A percentile compares a stretch with the other conserved stretches of the same genome.
phyloP scores from a whole-genome alignment of 2,113 vertebrate species.

The Andinoacara biseriatus region DNA sequence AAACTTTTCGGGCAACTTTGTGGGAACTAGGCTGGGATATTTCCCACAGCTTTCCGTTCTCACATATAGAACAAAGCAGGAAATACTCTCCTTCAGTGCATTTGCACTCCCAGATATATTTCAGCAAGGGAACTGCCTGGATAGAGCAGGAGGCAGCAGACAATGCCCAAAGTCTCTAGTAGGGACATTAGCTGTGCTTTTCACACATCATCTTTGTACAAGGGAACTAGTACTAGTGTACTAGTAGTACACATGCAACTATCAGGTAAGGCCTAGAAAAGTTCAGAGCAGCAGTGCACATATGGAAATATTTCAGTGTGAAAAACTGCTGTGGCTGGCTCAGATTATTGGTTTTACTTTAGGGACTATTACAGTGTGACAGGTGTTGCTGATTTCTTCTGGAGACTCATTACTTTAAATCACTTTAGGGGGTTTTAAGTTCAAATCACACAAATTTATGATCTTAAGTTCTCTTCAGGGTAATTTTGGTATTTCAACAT shows the following conservation, averaged over 20 bases:
- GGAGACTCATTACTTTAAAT: background rate
- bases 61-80: too few species aligned
- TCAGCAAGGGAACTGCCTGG: background rate
- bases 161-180: accelerated
- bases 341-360: background rate
- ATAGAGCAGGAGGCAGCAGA: background rate
- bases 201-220: background rate
- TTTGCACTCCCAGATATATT: background rate
- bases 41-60: too few species aligned
- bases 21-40: too few species aligned
- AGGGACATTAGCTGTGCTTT: background rate
- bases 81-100: background rate
- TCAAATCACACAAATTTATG: slow-evolving; percentile 1
- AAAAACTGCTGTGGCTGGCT: background rate
- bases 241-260: background rate
- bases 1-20: background rate
- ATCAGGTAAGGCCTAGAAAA: background rate
- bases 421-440: background rate
- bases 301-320: background rate
- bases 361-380: background rate
- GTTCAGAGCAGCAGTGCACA: background rate
- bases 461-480: background rate
- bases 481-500: slow-evolving; percentile 4
- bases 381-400: background rate
- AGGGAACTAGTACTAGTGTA: too few species aligned